Base-by-base conservation (phyloP, 2,113 vertebrate genomes). In the Pteropus alecto region DNA sequence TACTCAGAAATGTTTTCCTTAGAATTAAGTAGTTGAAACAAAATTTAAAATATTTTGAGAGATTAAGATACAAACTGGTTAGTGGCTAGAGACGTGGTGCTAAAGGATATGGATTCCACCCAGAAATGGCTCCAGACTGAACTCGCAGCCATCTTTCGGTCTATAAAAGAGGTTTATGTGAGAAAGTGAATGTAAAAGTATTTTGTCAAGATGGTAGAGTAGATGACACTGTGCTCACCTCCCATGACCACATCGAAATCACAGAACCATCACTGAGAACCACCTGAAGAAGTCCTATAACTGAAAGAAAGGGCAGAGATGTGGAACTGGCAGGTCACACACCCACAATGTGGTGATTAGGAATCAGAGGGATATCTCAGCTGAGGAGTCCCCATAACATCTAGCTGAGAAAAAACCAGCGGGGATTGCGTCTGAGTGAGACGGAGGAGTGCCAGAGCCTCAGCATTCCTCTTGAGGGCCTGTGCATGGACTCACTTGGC, bases 1-100 rank as follows among this genome's bases (percentile, higher is more conserved):
- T 70, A 92, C 11, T 93, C 21, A 58, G 58, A 79, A 83, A 38
- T 63, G 33, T 82, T 94, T 68, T 58, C 63, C 86, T 87, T 87
- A 65, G 28, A 93, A 77, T n/a, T 60, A 73, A 92, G 41, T 43
- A 92, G 28, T 28, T 71, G 46, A 87, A 93, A 83, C 28, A 51
- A 30, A 15, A 41, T 68, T 58, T 33, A 43, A 71, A 58, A 79
- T 33, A 24, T 24, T 60, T 51, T 51, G 24, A 71, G 33, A 46
- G 4, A 12, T 10, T 12, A 56, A 30, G 73, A 38, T 33, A 43
- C 67, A 93, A 22, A 67, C 60, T 76, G 35, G n/a, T 38, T 33
- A 18, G 82, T 22, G 58, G 58, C 63, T 79, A 65, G 54, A 56
- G 22, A 33, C 19, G 22, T 28, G 46, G 16, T 58, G 19, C 61